Evolutionary conservation across 2,797 vertebrate species (phyloP).

Genomic region (Cyclopterus lumpus): DNA sequence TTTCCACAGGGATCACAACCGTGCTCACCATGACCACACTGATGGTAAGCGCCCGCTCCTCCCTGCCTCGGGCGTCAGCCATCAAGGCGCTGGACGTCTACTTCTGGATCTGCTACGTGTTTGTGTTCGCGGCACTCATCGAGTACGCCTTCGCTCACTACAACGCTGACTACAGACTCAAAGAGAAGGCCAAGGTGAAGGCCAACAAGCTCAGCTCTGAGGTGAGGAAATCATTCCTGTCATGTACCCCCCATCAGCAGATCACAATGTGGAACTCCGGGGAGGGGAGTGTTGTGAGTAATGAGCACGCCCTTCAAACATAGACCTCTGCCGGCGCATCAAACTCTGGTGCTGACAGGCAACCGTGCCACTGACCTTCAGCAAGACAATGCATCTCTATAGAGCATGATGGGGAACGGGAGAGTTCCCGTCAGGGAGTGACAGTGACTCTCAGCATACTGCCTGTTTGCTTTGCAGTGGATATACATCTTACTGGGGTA

Average conservation of each 20-base stretch:
- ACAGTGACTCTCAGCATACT: slow-evolving; percentile 26
- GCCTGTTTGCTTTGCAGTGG: slow-evolving; percentile 26
- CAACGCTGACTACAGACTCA: slow-evolving; percentile 96
- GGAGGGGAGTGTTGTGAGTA: slow-evolving; percentile 32
- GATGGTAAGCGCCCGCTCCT: slow-evolving; percentile 97
- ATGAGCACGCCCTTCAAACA: slow-evolving; percentile 51
- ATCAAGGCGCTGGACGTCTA: slow-evolving; percentile 98
- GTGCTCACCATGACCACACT: slow-evolving; percentile 99
- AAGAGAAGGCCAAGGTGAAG: slow-evolving; percentile 94
- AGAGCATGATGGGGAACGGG: slow-evolving; percentile 23
- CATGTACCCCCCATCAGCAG: slow-evolving; percentile 22
- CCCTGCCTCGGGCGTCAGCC: slow-evolving; percentile 93
- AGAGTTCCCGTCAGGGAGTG: slow-evolving; percentile 30
- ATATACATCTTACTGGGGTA: slow-evolving; percentile 16
- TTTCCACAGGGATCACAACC: slow-evolving; percentile 92
- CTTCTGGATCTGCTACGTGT: slow-evolving; percentile 99
- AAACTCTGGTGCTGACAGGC: slow-evolving; percentile 40
- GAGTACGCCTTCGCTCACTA: slow-evolving; percentile 99
- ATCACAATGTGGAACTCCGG: slow-evolving; percentile 15
- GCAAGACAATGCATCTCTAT: slow-evolving; percentile 23
- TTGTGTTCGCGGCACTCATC: slow-evolving; percentile 96
- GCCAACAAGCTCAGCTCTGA: slow-evolving; percentile 86
- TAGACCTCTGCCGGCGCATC: neutral
- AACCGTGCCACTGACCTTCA: slow-evolving; percentile 60
- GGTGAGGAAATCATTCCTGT: slow-evolving; percentile 79